phyloP scores from a whole-genome alignment of 2,113 vertebrate species.

The Nannospalax galili region DNA sequence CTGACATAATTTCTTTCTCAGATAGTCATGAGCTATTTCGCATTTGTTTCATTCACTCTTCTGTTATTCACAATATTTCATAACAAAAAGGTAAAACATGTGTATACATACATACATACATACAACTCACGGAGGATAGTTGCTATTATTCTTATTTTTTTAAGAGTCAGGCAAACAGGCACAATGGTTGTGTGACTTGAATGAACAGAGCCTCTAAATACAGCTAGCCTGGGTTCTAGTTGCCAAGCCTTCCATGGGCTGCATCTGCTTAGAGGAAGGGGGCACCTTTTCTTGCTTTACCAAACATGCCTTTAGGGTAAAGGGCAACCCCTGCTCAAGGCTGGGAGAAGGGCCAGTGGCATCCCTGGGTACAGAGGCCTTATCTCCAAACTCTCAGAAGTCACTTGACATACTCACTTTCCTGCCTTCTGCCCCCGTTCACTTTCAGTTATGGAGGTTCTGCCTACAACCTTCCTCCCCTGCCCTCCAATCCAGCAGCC shows the following conservation, averaged over 20 bases:
- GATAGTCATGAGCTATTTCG: not conserved
- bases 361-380: not conserved
- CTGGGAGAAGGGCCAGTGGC: not conserved
- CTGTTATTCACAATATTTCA: not conserved
- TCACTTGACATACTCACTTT: not conserved
- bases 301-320: not conserved
- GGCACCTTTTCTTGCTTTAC: not conserved
- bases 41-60: not conserved
- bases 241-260: not conserved
- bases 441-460: not conserved
- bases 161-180: not conserved
- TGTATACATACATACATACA: too few species aligned
- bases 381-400: not conserved
- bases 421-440: not conserved
- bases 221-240: too few species aligned
- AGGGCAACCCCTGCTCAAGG: not conserved
- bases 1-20: not conserved
- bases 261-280: not conserved
- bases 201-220: not conserved
- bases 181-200: not conserved
- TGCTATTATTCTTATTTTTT: not conserved
- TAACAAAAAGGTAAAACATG: not conserved
- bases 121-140: not conserved
- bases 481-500: not conserved
- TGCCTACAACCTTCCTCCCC: not conserved